phyloP scores from a whole-genome alignment of 1,140 invertebrate genomes.

The Liolophura sinensis region DNA sequence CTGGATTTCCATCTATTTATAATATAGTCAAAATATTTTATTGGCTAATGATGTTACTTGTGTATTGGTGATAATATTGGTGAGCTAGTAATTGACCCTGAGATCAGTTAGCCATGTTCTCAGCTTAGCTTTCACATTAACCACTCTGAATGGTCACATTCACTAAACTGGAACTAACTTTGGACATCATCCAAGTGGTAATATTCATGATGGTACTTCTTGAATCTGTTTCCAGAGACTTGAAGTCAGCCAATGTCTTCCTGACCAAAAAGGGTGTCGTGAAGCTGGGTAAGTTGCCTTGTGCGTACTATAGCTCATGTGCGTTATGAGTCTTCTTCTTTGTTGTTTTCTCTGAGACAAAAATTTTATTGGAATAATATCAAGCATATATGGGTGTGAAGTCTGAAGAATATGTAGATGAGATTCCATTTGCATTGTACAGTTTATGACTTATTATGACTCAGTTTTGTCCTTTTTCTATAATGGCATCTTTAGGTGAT shows the following conservation, averaged over 20 bases:
- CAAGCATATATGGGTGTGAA: not conserved
- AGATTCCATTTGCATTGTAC: not conserved
- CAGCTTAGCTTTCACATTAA: too few species aligned
- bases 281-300: constrained; percentile 44
- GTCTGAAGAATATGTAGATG: not conserved
- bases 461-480: not conserved
- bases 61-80: too few species aligned
- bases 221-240: constrained; percentile 41
- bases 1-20: too few species aligned
- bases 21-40: too few species aligned
- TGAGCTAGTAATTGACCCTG: too few species aligned
- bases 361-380: not conserved
- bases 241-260: constrained; percentile 57
- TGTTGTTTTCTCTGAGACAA: not conserved
- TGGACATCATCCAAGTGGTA: too few species aligned
- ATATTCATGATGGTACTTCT: not conserved
- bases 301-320: not conserved
- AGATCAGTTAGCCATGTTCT: too few species aligned
- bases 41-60: too few species aligned
- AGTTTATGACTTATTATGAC: not conserved
- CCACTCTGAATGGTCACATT: too few species aligned
- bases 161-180: too few species aligned
- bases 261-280: constrained; percentile 54
- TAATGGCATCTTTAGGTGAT: constrained; percentile 40
- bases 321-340: not conserved